Conservation (phyloP, 1,140 invertebrate species). For the Drosophila kikkawai region DNA sequence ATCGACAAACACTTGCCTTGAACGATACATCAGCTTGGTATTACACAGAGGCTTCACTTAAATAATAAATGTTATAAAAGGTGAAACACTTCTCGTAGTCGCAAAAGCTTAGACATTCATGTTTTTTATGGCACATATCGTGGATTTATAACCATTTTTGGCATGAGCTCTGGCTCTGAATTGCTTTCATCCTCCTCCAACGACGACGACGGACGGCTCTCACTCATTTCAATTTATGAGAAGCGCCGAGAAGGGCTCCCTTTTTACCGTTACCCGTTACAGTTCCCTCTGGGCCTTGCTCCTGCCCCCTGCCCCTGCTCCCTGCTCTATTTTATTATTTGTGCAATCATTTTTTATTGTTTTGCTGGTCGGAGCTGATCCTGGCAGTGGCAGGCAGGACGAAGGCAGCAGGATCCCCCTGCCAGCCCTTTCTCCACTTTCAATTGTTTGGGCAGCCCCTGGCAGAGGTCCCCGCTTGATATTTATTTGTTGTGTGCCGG, state of each 20-base stretch:
- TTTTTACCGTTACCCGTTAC: slow-evolving; percentile 1
- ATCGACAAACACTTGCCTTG: background rate
- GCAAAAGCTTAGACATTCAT: slow-evolving; percentile 15
- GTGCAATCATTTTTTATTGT: slow-evolving; percentile 65
- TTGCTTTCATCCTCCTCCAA: slow-evolving; percentile 29
- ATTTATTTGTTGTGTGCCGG: slow-evolving; percentile 81
- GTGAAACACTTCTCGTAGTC: slow-evolving; percentile 2
- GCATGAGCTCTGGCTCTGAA: slow-evolving; percentile 22
- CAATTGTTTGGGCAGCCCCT: slow-evolving; percentile 45
- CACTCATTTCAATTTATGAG: slow-evolving; percentile 55
- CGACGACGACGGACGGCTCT: slow-evolving; percentile 21
- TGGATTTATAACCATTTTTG: slow-evolving; percentile 37
- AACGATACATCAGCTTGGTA: background rate
- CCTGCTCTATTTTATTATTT: slow-evolving; percentile 42
- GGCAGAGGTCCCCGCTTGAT: slow-evolving; percentile 46
- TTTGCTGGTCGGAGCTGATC: slow-evolving; percentile 45
- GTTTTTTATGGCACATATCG: slow-evolving; percentile 38
- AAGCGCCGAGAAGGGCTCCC: slow-evolving; percentile 32
- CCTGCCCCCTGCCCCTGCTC: background rate
- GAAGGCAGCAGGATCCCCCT: slow-evolving; percentile 23
- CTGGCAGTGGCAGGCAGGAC: slow-evolving; percentile 37
- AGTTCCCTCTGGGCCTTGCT: background rate
- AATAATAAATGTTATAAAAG: slow-evolving; percentile 8
- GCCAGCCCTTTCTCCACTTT: slow-evolving; percentile 17
- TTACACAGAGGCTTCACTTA: background rate